Evolutionary conservation across 2,888 invertebrate species (phyloP).

Genomic region (Nezara viridula): DNA sequence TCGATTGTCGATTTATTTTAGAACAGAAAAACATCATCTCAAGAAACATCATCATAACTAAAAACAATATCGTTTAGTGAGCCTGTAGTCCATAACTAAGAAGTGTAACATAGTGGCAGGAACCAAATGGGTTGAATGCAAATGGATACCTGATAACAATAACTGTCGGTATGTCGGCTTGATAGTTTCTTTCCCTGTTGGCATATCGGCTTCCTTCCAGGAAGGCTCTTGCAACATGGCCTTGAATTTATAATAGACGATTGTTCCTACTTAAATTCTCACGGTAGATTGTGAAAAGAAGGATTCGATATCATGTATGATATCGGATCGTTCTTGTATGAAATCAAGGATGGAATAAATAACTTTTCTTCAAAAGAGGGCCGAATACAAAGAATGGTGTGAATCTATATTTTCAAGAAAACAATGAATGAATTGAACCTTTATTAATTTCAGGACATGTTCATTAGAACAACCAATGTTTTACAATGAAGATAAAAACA

Average conservation of each 20-base stretch:
- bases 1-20: no score
- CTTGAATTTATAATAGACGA: background rate
- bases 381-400: no score
- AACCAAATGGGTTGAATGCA: background rate
- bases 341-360: no score
- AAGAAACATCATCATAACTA: no score
- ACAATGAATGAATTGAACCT: no score
- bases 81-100: background rate
- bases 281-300: background rate
- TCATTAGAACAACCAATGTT: no score
- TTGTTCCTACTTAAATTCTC: background rate
- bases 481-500: no score
- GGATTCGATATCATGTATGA: background rate
- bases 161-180: background rate
- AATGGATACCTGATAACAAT: background rate
- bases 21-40: no score
- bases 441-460: no score
- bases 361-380: no score
- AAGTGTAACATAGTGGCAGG: background rate
- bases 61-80: no score
- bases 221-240: background rate
- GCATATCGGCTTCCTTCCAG: background rate
- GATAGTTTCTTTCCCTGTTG: background rate
- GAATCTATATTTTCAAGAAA: no score
- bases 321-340: background rate